Evolutionary conservation across 2,113 vertebrate genomes (phyloP).

Genomic region (Callopanchax toddi): DNA sequence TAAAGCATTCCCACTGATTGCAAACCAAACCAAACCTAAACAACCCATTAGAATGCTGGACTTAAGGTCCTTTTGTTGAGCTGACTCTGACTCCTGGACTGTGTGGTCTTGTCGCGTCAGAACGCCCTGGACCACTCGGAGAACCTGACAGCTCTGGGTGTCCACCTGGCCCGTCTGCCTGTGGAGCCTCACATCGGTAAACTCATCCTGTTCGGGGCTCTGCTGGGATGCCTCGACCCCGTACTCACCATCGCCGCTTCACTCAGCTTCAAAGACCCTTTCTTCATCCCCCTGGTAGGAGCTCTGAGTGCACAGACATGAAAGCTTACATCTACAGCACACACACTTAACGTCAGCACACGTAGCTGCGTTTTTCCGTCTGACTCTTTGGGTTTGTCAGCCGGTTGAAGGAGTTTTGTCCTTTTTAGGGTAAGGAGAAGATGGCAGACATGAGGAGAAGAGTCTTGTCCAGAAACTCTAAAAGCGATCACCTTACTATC

Average conservation of each 20-base stretch:
- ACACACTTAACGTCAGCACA: conserved; percentile 6
- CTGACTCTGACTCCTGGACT: not conserved
- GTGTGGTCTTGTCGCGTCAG: conserved; percentile 68
- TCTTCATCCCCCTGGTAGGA: conserved; percentile 94
- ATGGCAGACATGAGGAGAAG: conserved; percentile 92
- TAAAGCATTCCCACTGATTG: too few species aligned
- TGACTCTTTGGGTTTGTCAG: not conserved
- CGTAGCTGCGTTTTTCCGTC: not conserved
- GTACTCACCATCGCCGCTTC: conserved; percentile 95
- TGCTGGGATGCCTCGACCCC: conserved; percentile 94
- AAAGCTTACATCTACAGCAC: conserved; percentile 17
- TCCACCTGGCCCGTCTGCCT: conserved; percentile 92
- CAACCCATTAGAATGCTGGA: too few species aligned
- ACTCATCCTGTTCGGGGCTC: conserved; percentile 96
- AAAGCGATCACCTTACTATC: conserved; percentile 94
- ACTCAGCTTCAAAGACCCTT: conserved; percentile 99
- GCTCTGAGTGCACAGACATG: conserved; percentile 18
- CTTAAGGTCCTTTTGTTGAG: too few species aligned
- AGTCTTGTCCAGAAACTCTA: conserved; percentile 87
- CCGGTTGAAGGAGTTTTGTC: not conserved
- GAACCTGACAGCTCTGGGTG: conserved; percentile 91
- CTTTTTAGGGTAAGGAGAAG: conserved; percentile 93
- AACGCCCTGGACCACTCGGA: conserved; percentile 92
- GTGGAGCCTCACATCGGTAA: conserved; percentile 98
- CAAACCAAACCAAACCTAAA: too few species aligned